A percentile compares a stretch with the other conserved stretches of the same genome.
phyloP scores from a whole-genome alignment of 2,888 invertebrate genomes.

The Netelia inedita region DNA sequence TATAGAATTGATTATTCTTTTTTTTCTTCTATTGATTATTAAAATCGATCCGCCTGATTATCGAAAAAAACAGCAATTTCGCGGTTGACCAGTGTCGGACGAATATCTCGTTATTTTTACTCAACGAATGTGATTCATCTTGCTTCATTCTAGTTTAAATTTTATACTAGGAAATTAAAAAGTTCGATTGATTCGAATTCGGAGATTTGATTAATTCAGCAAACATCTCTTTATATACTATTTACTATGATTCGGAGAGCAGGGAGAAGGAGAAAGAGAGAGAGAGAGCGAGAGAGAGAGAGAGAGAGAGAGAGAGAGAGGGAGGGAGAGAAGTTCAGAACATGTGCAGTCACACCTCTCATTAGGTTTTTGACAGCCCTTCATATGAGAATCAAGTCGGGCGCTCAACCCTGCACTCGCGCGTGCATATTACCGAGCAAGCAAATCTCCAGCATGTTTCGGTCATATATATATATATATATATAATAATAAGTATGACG shows the following conservation, averaged over 20 bases:
- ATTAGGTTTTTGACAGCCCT: slow-evolving; percentile 85
- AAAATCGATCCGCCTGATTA: too few species aligned
- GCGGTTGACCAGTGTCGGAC: too few species aligned
- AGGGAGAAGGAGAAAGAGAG: slow-evolving; percentile 8
- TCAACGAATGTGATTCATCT: too few species aligned
- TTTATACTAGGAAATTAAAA: too few species aligned
- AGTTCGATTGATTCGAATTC: too few species aligned
- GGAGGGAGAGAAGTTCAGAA: slow-evolving; percentile 75
- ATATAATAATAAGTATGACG: slow-evolving; percentile 41
- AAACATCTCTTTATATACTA: neutral
- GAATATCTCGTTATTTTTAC: too few species aligned
- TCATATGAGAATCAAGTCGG: slow-evolving; percentile 83
- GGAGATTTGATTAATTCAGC: neutral
- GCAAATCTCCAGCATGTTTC: slow-evolving; percentile 54
- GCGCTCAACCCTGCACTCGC: slow-evolving; percentile 78
- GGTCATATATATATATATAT: neutral
- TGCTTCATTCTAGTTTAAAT: too few species aligned
- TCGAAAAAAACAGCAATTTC: too few species aligned
- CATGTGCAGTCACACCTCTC: slow-evolving; percentile 85
- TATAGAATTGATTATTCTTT: too few species aligned
- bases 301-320: slow-evolving; percentile 41
- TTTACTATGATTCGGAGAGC: neutral
- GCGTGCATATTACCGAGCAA: slow-evolving; percentile 65
- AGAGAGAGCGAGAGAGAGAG: too few species aligned
- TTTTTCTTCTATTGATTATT: too few species aligned